A percentile compares a stretch with the other conserved stretches of the same genome.
Evolutionary conservation across 1,140 invertebrate genomes (phyloP).

Genomic region (Lerema accius): DNA sequence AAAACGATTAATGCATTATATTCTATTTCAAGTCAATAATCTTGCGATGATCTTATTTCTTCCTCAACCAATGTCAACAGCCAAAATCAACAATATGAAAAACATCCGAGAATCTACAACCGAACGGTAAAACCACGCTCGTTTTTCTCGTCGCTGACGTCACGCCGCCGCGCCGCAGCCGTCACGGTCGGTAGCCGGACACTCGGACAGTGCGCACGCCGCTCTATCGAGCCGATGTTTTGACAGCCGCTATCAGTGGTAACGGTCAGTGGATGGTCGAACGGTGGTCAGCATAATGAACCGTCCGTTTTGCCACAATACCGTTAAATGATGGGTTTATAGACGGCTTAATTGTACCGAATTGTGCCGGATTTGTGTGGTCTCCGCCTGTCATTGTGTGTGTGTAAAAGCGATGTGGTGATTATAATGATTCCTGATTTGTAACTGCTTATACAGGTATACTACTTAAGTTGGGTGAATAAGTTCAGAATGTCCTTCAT

Average conservation of each 20-base stretch:
- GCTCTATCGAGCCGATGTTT: slow-evolving; percentile 15
- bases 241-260: slow-evolving; percentile 24
- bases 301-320: slow-evolving; percentile 22
- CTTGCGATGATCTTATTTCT: too few species aligned
- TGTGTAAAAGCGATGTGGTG: too few species aligned
- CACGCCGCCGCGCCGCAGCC: not conserved
- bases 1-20: too few species aligned
- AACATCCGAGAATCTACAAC: too few species aligned
- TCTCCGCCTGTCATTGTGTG: not conserved
- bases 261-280: slow-evolving; percentile 6
- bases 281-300: slow-evolving; percentile 19
- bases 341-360: slow-evolving; percentile 21
- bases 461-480: too few species aligned
- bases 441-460: too few species aligned
- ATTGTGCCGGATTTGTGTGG: slow-evolving; percentile 8
- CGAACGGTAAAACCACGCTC: slow-evolving; percentile 13
- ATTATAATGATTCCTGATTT: too few species aligned
- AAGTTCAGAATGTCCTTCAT: too few species aligned
- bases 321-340: slow-evolving; percentile 29
- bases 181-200: not conserved
- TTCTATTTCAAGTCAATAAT: too few species aligned
- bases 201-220: slow-evolving; percentile 3
- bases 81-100: too few species aligned
- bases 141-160: slow-evolving; percentile 7
- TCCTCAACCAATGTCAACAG: too few species aligned